Percentiles rank a stretch among this genome's conserved stretches.
Evolutionary conservation across 2,113 vertebrate genomes (phyloP).

Genomic region (Grammomys dolichurus): DNA sequence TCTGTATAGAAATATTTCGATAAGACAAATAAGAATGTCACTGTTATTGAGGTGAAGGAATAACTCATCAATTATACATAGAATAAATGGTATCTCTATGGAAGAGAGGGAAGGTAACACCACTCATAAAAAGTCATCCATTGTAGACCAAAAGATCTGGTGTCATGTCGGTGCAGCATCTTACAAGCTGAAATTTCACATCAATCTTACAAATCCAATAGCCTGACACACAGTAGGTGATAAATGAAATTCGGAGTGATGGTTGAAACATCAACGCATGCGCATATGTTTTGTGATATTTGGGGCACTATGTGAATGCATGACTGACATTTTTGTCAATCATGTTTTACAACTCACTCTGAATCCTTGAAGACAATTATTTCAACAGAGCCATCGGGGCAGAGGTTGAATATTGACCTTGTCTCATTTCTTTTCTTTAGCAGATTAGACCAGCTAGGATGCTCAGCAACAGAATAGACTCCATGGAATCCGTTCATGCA

Average conservation of each 20-base stretch:
- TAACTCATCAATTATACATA: neutral
- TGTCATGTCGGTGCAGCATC: neutral
- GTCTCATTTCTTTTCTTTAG: neutral
- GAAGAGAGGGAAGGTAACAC: neutral
- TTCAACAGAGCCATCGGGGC: neutral
- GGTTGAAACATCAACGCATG: fast-evolving
- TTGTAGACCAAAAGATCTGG: neutral
- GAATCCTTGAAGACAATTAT: neutral
- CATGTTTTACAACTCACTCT: neutral
- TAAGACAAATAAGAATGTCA: neutral
- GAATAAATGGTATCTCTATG: neutral
- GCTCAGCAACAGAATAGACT: neutral
- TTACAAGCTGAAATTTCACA: neutral
- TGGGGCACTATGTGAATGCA: neutral
- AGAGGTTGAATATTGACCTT: neutral
- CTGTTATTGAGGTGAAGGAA: neutral
- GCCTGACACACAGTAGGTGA: too few relatives aligned
- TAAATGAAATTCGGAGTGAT: neutral
- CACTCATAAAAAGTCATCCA: neutral
- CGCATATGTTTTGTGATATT: neutral
- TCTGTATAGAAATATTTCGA: neutral
- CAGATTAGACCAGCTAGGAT: neutral
- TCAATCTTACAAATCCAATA: neutral
- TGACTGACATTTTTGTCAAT: neutral
- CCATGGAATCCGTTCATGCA: neutral